phyloP scores from a whole-genome alignment of 53 echinoderm and acorn worm genomes.

The Echinometra lucunter region DNA sequence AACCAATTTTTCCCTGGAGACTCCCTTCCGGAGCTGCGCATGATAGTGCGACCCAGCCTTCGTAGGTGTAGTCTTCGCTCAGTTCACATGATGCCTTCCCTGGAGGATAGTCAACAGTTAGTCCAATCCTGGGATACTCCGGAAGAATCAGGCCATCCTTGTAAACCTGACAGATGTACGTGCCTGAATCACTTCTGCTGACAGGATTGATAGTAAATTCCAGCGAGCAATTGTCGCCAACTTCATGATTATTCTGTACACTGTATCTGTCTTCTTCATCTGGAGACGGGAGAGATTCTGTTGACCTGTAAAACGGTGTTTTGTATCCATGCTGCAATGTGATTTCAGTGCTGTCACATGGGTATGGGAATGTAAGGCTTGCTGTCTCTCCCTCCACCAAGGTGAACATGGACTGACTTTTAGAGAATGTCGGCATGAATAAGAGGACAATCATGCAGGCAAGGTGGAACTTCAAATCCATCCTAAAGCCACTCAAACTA shows the following conservation, averaged over 20 bases:
- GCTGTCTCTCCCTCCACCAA: neutral
- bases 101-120: too few relatives aligned
- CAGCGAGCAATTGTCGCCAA: neutral
- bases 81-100: too few relatives aligned
- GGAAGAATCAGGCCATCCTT: too few relatives aligned
- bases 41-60: neutral
- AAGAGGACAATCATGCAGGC: neutral
- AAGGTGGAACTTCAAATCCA: neutral
- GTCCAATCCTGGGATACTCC: too few relatives aligned
- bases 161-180: too few relatives aligned
- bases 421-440: neutral
- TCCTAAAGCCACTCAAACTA: too few relatives aligned
- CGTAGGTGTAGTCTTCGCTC: too few relatives aligned
- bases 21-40: slow-evolving; percentile 2
- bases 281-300: neutral
- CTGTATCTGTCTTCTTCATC: neutral
- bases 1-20: neutral
- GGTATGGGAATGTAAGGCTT: neutral
- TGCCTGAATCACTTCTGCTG: too few relatives aligned
- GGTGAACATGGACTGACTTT: neutral
- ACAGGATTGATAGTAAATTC: too few relatives aligned
- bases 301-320: neutral
- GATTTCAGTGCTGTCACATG: neutral
- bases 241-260: neutral
- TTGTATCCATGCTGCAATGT: slow-evolving; percentile 36